Percentiles rank a stretch among this genome's conserved stretches.
phyloP scores from a whole-genome alignment of 2,888 invertebrate species.

The Proisotoma minuta region DNA sequence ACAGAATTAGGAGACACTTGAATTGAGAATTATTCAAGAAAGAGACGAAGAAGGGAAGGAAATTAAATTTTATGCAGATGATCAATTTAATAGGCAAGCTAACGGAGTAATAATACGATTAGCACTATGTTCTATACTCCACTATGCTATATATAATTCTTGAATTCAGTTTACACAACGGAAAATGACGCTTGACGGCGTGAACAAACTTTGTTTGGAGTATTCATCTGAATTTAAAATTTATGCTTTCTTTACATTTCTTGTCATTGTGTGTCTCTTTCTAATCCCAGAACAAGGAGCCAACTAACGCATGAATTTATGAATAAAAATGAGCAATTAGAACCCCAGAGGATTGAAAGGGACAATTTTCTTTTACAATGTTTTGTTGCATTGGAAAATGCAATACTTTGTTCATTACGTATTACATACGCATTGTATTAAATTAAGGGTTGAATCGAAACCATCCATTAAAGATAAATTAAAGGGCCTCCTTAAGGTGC shows the following conservation, averaged over 20 bases:
- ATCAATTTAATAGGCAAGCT: constrained; percentile 11
- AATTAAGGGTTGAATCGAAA: neutral
- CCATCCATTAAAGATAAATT: neutral
- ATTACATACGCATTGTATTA: too few species aligned
- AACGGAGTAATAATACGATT: constrained; percentile 12
- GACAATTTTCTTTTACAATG: neutral
- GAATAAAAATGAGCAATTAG: neutral
- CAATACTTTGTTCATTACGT: too few species aligned
- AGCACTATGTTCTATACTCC: neutral
- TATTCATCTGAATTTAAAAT: neutral
- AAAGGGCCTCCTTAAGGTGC: neutral
- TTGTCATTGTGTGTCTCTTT: neutral
- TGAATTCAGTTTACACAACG: neutral
- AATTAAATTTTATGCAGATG: constrained; percentile 14
- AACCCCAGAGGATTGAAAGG: neutral
- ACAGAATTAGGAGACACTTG: too few species aligned
- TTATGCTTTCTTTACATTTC: too few species aligned
- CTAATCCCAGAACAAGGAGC: too few species aligned
- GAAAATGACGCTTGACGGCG: too few species aligned
- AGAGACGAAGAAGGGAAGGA: neutral
- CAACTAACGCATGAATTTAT: neutral
- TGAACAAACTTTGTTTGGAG: neutral
- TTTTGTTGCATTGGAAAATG: too few species aligned
- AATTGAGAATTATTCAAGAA: neutral
- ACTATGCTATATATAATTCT: neutral